Base-by-base conservation (phyloP, 2,113 vertebrate genomes). In the Tachuris rubrigastra region DNA sequence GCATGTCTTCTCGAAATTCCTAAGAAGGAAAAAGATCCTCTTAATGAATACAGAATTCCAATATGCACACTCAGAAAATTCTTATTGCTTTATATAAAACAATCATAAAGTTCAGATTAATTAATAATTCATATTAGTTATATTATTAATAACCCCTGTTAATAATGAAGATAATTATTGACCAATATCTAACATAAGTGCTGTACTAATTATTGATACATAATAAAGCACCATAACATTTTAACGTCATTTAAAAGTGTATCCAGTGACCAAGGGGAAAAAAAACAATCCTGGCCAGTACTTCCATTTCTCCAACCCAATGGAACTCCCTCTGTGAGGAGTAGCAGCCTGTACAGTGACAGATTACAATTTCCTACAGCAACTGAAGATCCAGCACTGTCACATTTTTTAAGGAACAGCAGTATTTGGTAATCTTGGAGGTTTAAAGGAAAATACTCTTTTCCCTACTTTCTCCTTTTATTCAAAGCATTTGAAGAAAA, bases 1-100 rank as follows among this genome's bases (percentile, higher is more conserved):
- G 97, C 99, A 99, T 99, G 93, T 99, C 99, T 77, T 99, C 99
- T 85, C 98, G 97, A 89, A 99, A 98, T 93, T 99, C 99, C 99
- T 99, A 92, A 81, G 97, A 97, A 68, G 63, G 30, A 95, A 96
- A 76, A 47, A 72, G 16, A 96, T 23, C 82, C 67, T 80, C 27
- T 73, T 24, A 66, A 59, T 79, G 31, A 94, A 85, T 55, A 71
- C 3, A 76, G 63, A 79, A 83, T 30, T 89, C 39, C 53, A 85
- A 7, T 3, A 30, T 0, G 8, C 33, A 72, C 2, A 4, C 19
- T 60, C 55, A 5, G 10, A 69, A 55, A 75, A 52, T 14, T 58
- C 37, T 81, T 28, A 56, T 14, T 52, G 33, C 2, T 16, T 41
- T 72, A 59, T 14, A 60, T 17, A 67, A 90, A 82, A 42, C 2